Base-by-base conservation (phyloP, 53 echinoderm and acorn worm genomes). In the Stichopus horrens region DNA sequence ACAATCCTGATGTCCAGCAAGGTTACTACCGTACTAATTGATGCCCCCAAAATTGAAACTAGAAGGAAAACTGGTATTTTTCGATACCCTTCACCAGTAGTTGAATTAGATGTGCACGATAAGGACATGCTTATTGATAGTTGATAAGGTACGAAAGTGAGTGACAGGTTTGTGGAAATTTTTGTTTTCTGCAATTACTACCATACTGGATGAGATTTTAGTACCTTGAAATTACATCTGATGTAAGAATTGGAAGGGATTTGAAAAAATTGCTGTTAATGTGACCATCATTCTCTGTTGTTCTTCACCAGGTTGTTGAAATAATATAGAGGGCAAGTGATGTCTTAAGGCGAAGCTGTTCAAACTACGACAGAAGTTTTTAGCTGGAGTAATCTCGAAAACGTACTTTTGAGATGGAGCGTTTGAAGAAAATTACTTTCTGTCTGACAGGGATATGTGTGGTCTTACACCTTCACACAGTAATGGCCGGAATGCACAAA, bases 401-500 rank as follows among this genome's bases (percentile, higher is more conserved):
- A 37, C 11, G 16, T 63, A 63, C 10, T 63, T 37, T 63, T 63
- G 7, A 63, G 63, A 63, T 63, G 63, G 63, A 16, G 63, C 8
- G 16, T 16, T 13, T 63, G 16, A 63, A 16, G 63, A 63, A 16
- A 63, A 63, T 13, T 63, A 7, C 16, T 63, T 63, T 63, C 8
- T 63, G 4, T 63, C 16, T 63, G 16, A 63, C 8, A 63, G 63
- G 10, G 79, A 53, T 79, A 19, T 53, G 16, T 53, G 79, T 18
- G 19, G n/a, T 53, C 8, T 53, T 79, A 18, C 79, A 79, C 52
- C 18, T 79, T 79, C 79, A 23, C 8, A 79, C 13, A 51, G 79
- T 53, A 79, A 54, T 79, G 14, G 79, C 79, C 8, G 79, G 79
- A 55, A 79, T 79, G 79, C 79, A 79, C 55, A 79, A 11, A 53